Base-by-base conservation (phyloP, 2,113 vertebrate species). In the Probosciger aterrimus region DNA sequence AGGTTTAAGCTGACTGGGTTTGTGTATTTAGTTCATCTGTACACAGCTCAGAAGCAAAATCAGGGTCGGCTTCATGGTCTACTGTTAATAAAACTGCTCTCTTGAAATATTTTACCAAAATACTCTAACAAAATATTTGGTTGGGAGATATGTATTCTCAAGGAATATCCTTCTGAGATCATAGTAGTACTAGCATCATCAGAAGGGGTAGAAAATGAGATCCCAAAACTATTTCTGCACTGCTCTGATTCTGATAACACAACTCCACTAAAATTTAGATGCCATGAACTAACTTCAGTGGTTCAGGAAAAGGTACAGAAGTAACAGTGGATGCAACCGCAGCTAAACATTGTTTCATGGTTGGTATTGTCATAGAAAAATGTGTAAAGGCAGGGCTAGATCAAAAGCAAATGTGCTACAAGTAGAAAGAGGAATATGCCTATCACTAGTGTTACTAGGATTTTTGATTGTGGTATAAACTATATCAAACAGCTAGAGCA, bases 11-110 rank as follows among this genome's bases (percentile, higher is more conserved):
- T 95, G 80, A 63, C 33, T 82, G 33, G 13, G 49, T 55, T 80
- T 88, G 39, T 68, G 27, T 82, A 53, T 88, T 90, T 84, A 88
- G 41, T 77, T 88, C 33, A 67, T n/a, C 43, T 80, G 50, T 46
- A 86, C 37, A 64, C 39, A 91, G 41, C 11, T 80, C 18, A 18
- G 18, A 30, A 59, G 11, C 11, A 55, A 82, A 78, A 31, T 64
- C 35, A 77, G 8, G 11, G 11, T 79, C 18, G 3, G 9, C 35
- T 86, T 94, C 24, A 19, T 16, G 17, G 8, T 47, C 9, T 76
- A n/a, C 5, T 23, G 24, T 13, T 62, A 50, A 41, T 39, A n/a
- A 49, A 69, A 37, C 24, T 63, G 2, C 41, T 81, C 18, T 64
- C 7, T 37, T 68, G 37, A 49, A 59, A 1, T 22, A 33, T 59